Percentiles rank a stretch among this genome's conserved stretches.
Evolutionary conservation across 2,797 vertebrate genomes (phyloP).

Genomic region (Aulostomus chinensis): DNA sequence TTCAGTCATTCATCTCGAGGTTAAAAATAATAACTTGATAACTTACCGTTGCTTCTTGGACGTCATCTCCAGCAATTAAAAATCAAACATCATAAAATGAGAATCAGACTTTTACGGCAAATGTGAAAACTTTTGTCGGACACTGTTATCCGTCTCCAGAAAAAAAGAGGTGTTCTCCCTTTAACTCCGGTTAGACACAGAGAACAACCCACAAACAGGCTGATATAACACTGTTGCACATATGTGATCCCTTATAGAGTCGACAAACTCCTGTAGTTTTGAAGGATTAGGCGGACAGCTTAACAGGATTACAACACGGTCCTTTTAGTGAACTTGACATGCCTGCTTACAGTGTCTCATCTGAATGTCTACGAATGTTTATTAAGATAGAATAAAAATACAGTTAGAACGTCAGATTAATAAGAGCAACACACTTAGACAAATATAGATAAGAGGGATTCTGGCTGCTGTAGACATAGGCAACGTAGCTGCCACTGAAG

Average conservation of each 20-base stretch:
- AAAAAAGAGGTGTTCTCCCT: not conserved
- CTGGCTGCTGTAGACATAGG: constrained; percentile 1
- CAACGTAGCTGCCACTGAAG: constrained; percentile 3
- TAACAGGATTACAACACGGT: constrained; percentile 63
- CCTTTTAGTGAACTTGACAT: constrained; percentile 47
- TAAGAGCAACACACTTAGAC: too few relatives aligned
- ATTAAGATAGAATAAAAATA: too few relatives aligned
- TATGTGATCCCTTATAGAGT: constrained; percentile 50
- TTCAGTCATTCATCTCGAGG: not conserved
- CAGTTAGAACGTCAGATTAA: too few relatives aligned
- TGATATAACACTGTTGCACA: constrained; percentile 5
- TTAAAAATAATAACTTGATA: not conserved
- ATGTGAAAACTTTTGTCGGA: not conserved
- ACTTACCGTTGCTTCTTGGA: constrained; percentile 63
- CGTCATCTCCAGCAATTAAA: constrained; percentile 41
- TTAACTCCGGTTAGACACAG: constrained; percentile 6
- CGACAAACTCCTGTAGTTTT: constrained; percentile 67
- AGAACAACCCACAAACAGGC: constrained; percentile 19
- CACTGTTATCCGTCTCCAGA: constrained; percentile 1
- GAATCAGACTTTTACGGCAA: not conserved
- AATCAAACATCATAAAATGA: not conserved
- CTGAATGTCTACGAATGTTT: not conserved
- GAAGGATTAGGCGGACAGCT: constrained; percentile 54
- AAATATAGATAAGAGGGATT: not conserved
- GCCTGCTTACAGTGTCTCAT: not conserved